Evolutionary conservation across 2,797 vertebrate genomes (phyloP).

Genomic region (Gambelia wislizenii): DNA sequence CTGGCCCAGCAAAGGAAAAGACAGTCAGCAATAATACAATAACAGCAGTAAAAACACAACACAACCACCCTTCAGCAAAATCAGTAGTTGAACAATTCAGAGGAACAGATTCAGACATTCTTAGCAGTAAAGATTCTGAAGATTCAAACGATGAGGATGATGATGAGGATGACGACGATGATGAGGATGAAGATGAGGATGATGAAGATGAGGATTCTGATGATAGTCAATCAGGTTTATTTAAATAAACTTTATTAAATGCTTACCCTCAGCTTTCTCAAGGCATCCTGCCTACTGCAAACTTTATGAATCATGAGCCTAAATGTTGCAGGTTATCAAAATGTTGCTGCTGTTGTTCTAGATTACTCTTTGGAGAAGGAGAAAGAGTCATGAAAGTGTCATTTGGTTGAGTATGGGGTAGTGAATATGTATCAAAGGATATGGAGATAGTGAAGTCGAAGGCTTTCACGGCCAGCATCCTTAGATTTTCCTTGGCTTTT

Average conservation of each 20-base stretch:
- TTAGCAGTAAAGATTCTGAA: constrained; percentile 92
- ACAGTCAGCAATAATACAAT: constrained; percentile 75
- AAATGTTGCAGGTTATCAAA: not conserved
- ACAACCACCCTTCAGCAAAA: constrained; percentile 85
- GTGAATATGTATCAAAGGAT: not conserved
- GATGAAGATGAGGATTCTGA: constrained; percentile 92
- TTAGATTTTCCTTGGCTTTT: too few species aligned
- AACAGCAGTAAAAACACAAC: constrained; percentile 73
- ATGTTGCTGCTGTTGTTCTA: not conserved
- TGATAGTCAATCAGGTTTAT: constrained; percentile 93
- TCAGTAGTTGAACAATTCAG: constrained; percentile 83
- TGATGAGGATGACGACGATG: constrained; percentile 91
- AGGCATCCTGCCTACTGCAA: not conserved
- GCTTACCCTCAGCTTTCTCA: constrained; percentile 29
- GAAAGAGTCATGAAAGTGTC: not conserved
- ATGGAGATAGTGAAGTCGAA: too few species aligned
- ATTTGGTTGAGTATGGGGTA: not conserved
- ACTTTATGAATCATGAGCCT: not conserved
- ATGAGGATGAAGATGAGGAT: constrained; percentile 87
- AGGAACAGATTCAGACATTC: constrained; percentile 87
- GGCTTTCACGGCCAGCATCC: too few species aligned
- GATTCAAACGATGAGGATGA: constrained; percentile 93
- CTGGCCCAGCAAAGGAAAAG: constrained; percentile 85
- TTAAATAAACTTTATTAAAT: constrained; percentile 59
- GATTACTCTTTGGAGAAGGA: not conserved